Percentiles rank a stretch among this genome's conserved stretches.
Conservation (phyloP, 2,888 invertebrate species). For the Priocnemis perturbator region DNA sequence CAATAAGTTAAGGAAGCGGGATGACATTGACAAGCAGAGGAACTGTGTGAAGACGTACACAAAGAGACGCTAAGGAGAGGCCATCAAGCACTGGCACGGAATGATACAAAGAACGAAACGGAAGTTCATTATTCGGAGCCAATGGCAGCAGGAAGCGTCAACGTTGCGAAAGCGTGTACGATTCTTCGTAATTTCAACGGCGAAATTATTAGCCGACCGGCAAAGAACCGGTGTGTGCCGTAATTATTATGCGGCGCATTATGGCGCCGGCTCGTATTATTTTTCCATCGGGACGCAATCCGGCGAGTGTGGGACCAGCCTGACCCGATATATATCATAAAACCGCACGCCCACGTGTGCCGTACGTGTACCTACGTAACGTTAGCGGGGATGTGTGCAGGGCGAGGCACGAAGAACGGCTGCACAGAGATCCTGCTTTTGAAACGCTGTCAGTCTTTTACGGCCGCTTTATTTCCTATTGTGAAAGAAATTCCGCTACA, state of each 20-base stretch:
- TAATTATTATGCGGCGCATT: slow-evolving; percentile 49
- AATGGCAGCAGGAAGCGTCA: neutral
- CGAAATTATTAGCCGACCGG: slow-evolving; percentile 23
- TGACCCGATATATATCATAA: slow-evolving; percentile 41
- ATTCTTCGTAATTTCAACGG: slow-evolving; percentile 29
- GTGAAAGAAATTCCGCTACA: no score
- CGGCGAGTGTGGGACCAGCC: slow-evolving; percentile 46
- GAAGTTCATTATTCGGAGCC: slow-evolving; percentile 3
- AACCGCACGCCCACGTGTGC: neutral
- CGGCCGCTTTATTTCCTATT: no score
- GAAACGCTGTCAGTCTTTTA: no score
- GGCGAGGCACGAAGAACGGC: neutral
- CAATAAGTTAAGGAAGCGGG: no score
- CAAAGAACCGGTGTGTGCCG: slow-evolving; percentile 39
- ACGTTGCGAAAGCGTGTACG: neutral
- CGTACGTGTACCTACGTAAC: neutral
- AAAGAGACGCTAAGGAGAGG: no score
- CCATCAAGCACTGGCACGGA: neutral
- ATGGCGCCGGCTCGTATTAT: slow-evolving; percentile 46
- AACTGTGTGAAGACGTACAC: no score
- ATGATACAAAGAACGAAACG: neutral
- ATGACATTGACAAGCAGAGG: no score
- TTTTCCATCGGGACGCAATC: slow-evolving; percentile 37
- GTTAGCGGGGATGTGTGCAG: neutral
- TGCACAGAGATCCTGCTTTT: slow-evolving; percentile 1